Evolutionary conservation across 2,797 vertebrate genomes (phyloP), one percentile per base, ranked within the genome.

Genomic region (Glossophaga mutica): DNA sequence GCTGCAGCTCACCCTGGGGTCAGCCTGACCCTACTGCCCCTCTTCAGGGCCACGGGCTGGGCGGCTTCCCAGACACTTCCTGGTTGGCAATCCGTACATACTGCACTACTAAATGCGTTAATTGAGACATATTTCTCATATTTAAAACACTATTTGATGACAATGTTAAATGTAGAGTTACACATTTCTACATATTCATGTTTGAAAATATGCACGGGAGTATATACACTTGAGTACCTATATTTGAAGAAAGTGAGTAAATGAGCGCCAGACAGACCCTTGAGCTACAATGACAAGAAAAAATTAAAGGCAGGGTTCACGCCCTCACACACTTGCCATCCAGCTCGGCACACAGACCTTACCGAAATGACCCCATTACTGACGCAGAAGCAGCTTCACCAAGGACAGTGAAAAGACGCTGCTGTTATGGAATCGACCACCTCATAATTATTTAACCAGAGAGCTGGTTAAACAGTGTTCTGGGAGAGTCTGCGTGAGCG

Each of bases 41-140:
- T 50, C 9, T 19, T 21, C 4, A 48, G 34, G 16, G 32, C 39
- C 19, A 2, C 14, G 3, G 6, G 9, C 44, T 3, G 12, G 0
- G 7, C 55, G 14, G 22, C 39, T 19, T 18, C 52, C 81, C 5
- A 1, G 21, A 77, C 9, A 10, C 22, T 3, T 22, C 32, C 34
- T 21, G n/a, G 26, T n/a, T 14, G 34, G 52, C 65, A 59, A 1
- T 88, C 42, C 32, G 10, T 5, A 29, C 11, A 5, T 39, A 62
- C 44, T 37, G 81, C 24, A 15, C 3, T 26, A 68, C 44, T 39
- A 34, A 73, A 5, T 44, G 34, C 9, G 68, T 29, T 87, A 6
- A 44, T n/a, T 39, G 87, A n/a, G 2, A 34, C 2, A 5, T 59
- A 3, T n/a, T 62, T 90, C 76, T 39, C 70, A 37, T 39, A 87